A percentile compares a stretch with the other conserved stretches of the same genome.
Conservation (phyloP, 92 coral and sea anemone species). For the Phymanthus crucifer region DNA sequence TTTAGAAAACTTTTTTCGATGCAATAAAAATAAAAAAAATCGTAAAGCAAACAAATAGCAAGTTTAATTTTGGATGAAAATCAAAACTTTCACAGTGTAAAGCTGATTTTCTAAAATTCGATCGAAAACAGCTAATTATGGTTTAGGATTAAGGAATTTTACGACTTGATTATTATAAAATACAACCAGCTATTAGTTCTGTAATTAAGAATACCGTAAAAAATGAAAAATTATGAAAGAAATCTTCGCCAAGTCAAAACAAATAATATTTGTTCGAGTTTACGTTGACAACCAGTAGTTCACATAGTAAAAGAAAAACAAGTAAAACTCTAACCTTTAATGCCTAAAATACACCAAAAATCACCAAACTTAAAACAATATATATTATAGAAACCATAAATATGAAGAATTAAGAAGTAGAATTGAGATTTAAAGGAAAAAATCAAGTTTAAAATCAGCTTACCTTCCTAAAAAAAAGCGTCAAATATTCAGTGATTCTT, state of each 20-base stretch:
- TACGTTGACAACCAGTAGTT: background rate
- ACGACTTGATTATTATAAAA: background rate
- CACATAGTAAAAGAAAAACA: background rate
- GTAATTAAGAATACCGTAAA: background rate
- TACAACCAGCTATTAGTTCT: background rate
- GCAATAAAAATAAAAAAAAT: no score
- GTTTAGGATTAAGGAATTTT: background rate
- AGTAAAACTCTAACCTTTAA: background rate
- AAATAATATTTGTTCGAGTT: background rate
- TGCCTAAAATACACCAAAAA: background rate
- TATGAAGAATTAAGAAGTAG: no score
- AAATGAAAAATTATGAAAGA: background rate
- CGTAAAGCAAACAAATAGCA: background rate
- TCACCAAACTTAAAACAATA: background rate
- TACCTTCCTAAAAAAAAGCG: background rate
- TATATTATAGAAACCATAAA: background rate
- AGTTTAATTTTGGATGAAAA: background rate
- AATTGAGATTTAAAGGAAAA: no score
- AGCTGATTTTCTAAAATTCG: no score
- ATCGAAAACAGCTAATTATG: no score
- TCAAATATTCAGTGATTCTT: background rate
- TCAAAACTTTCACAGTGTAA: no score
- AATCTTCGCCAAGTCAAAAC: background rate
- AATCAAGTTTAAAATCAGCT: background rate
- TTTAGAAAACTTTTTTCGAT: no score